phyloP scores from a whole-genome alignment of 2,797 vertebrate species.

The Prunella strophiata region DNA sequence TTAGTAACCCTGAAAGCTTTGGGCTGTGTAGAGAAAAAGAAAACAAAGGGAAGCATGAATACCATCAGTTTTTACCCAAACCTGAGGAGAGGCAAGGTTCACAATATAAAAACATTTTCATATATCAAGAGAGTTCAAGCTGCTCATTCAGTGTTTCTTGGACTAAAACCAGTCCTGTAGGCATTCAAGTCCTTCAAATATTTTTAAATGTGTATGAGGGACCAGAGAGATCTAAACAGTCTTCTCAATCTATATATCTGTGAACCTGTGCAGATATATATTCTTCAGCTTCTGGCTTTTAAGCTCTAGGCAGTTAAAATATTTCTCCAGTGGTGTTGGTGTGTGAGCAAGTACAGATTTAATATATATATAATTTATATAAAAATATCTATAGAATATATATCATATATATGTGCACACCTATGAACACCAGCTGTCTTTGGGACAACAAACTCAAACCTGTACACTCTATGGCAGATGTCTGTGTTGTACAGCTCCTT shows the following conservation, averaged over 20 bases:
- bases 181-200: not conserved
- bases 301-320: not conserved
- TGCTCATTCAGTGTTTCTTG: not conserved
- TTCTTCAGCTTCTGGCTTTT: not conserved
- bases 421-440: not conserved
- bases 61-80: not conserved
- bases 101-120: not conserved
- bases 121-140: not conserved
- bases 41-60: constrained; percentile 8
- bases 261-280: not conserved
- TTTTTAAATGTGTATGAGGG: not conserved
- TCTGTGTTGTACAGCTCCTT: not conserved
- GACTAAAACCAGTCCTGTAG: not conserved
- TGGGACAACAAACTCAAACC: not conserved
- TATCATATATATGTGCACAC: not conserved
- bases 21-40: not conserved
- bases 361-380: not conserved
- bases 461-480: not conserved
- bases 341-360: not conserved
- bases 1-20: constrained; percentile 34
- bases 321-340: not conserved
- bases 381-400: not conserved
- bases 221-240: not conserved
- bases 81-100: not conserved
- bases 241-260: not conserved